Evolutionary conservation across 2,797 vertebrate species (phyloP), one percentile per base, ranked within the genome.

Genomic region (Molossus alvarezi): DNA sequence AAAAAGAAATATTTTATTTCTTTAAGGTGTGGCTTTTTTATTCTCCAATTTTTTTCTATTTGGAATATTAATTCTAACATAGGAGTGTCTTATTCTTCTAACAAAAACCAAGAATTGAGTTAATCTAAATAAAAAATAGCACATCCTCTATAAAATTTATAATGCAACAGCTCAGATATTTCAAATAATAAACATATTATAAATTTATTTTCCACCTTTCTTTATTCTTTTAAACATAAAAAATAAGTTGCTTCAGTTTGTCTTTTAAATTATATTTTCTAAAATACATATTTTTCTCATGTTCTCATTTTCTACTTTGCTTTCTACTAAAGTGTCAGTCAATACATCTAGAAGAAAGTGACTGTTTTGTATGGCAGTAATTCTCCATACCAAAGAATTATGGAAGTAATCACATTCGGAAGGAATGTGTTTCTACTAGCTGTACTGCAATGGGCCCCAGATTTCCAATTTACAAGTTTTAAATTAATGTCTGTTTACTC

Each of bases 401-500:
- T 86, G 87, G 90, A 97, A 97, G 94, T 90, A 97, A 98, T 98
- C 97, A 96, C 0, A 0, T 72, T 95, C 96, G 84, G 62, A 86
- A 96, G 93, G 92, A 97, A 94, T 97, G 73, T 55, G 23, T 97
- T 86, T 97, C 90, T 96, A 91, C 94, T 95, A 87, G 77, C 94
- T 95, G 4, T 0, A 94, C 62, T 75, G 89, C 88, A 97, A 96
- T 51, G 82, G 71, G 62, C 92, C 94, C 97, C 91, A 85, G 95
- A 97, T 97, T 98, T 98, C 95, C 82, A 97, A 98, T 98, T 98
- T 98, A 92, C 82, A 73, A 96, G 89, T 96, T 98, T 97, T 97
- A 98, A 98, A 98, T 97, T 98, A 98, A 98, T 96, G 94, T 86
- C 21, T 95, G 64, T 97, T 98, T 98, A 97, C 85, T 97, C 94